Conservation (phyloP, 2,797 vertebrate genomes). For the Melanitta fusca region DNA sequence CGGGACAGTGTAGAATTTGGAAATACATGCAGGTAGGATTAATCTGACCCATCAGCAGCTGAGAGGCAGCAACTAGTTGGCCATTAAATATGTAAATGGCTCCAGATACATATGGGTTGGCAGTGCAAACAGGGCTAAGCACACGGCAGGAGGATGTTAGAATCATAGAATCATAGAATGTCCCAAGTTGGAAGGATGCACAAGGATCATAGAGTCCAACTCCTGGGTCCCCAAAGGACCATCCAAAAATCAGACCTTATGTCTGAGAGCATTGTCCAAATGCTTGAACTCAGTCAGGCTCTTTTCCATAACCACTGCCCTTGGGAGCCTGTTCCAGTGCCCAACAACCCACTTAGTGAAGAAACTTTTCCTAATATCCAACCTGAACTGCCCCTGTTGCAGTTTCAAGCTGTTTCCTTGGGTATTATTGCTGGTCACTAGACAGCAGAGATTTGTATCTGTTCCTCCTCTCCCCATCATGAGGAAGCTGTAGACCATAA, state of each 20-base stretch:
- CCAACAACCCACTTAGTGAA: neutral
- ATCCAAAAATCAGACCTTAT: neutral
- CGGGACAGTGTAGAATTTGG: neutral
- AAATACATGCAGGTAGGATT: neutral
- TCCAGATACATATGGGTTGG: neutral
- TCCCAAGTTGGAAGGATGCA: neutral
- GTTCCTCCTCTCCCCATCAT: neutral
- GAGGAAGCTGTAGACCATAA: neutral
- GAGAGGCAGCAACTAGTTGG: neutral
- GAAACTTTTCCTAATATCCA: neutral
- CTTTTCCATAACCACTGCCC: neutral
- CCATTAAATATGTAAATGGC: neutral
- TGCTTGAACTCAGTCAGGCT: neutral
- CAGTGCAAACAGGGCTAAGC: neutral
- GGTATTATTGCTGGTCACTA: neutral
- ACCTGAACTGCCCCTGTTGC: neutral
- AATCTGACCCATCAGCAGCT: neutral
- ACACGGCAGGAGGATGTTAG: neutral
- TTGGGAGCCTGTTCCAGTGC: neutral
- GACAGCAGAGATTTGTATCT: neutral
- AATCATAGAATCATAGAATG: neutral
- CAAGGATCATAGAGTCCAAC: neutral
- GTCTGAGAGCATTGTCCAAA: neutral
- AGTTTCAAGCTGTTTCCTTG: neutral
- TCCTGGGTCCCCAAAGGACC: neutral